Percentiles rank a stretch among this genome's conserved stretches.
Evolutionary conservation across 2,797 vertebrate genomes (phyloP).

Genomic region (Loris lydekkerianus): DNA sequence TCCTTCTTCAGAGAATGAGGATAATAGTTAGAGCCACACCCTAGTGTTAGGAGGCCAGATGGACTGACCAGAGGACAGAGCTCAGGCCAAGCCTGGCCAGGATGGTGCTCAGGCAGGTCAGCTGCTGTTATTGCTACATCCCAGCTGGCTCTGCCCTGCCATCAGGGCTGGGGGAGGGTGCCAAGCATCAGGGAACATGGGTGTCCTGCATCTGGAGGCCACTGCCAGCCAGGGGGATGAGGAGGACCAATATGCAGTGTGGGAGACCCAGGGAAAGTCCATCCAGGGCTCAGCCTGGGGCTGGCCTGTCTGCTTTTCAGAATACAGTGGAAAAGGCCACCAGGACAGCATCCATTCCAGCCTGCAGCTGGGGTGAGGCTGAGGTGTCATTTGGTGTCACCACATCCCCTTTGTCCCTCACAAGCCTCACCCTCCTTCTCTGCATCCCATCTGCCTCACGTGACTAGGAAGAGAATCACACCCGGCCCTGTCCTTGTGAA

Average conservation of each 20-base stretch:
- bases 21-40: too few species aligned
- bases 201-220: fast-evolving
- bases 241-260: fast-evolving
- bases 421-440: neutral
- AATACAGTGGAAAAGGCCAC: neutral
- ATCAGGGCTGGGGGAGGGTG: neutral
- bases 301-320: neutral
- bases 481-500: fast-evolving
- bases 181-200: neutral
- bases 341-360: too few species aligned
- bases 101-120: fast-evolving
- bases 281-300: neutral
- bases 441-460: fast-evolving
- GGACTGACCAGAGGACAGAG: neutral
- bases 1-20: neutral
- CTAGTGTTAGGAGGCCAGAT: too few species aligned
- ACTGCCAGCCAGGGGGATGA: fast-evolving
- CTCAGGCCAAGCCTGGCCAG: fast-evolving
- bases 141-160: neutral
- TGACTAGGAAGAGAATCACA: too few species aligned
- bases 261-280: neutral
- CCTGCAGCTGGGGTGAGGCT: too few species aligned
- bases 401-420: neutral
- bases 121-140: fast-evolving
- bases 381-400: neutral